These are phyloP conservation scores for Gymnocypris eckloni DNA, from an alignment of 2,797 vertebrate genomes.

Conservation along the genomic window DNA sequence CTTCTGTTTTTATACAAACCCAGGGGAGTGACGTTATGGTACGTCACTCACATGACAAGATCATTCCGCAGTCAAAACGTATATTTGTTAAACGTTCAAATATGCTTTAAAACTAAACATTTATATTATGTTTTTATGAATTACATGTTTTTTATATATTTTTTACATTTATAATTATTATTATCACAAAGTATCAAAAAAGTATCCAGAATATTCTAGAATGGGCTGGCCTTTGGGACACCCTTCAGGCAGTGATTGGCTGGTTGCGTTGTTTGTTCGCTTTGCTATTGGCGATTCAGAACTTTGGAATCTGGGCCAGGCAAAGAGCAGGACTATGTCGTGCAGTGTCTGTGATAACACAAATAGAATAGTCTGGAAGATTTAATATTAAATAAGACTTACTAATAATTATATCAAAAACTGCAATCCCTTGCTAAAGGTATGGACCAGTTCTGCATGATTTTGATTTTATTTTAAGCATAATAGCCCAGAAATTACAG, in stretches of 20 bases:
- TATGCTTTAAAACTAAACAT: neutral
- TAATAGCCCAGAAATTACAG: neutral
- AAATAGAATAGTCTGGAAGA: neutral
- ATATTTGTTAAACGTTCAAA: neutral
- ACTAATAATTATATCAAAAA: neutral
- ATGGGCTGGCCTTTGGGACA: slow-evolving; percentile 28
- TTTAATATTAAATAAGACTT: neutral
- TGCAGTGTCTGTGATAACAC: neutral
- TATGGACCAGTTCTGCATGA: neutral
- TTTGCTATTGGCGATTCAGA: slow-evolving; percentile 69
- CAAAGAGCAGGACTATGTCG: neutral
- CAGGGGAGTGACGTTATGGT: slow-evolving; percentile 34
- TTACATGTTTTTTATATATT: neutral
- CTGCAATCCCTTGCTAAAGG: neutral
- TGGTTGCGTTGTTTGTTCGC: slow-evolving; percentile 72
- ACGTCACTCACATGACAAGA: slow-evolving; percentile 64
- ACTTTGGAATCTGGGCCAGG: neutral
- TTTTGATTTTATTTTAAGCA: neutral
- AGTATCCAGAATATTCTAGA: slow-evolving; percentile 71
- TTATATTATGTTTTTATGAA: neutral
- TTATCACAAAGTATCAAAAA: neutral
- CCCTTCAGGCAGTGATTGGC: slow-evolving; percentile 69
- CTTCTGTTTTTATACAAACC: slow-evolving; percentile 61
- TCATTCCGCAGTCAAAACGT: slow-evolving; percentile 70
- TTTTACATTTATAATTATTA: neutral